Conservation (phyloP, 1,140 invertebrate genomes). For the Eriocheir sinensis region DNA sequence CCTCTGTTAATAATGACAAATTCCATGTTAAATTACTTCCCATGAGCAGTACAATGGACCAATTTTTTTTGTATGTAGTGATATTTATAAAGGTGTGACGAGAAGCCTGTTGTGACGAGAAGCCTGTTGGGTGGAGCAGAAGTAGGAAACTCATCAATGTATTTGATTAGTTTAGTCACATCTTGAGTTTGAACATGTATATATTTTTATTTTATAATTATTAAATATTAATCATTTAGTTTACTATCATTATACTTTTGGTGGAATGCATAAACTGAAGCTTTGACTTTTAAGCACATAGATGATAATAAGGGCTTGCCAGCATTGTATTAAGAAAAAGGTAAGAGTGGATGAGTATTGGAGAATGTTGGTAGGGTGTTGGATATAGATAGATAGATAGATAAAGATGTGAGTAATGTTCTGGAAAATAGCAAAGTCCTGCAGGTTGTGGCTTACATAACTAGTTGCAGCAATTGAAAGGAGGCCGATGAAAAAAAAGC, state of each 20-base stretch:
- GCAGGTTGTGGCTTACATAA: no score
- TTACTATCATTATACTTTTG: constrained; percentile 5
- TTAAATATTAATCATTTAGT: not conserved
- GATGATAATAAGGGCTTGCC: no score
- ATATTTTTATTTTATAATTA: constrained; percentile 18
- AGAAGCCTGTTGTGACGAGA: not conserved
- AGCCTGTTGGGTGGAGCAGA: not conserved
- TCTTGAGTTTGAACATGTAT: not conserved
- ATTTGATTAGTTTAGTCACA: not conserved
- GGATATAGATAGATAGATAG: no score
- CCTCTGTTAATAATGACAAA: not conserved
- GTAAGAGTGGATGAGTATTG: no score
- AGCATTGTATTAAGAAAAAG: no score
- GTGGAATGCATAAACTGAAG: no score
- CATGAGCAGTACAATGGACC: constrained; percentile 12
- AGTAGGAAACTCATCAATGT: not conserved
- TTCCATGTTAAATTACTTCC: not conserved
- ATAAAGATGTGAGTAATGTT: no score
- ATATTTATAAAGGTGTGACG: not conserved
- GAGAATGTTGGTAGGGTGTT: no score
- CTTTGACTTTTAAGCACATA: no score
- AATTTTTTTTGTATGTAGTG: not conserved
- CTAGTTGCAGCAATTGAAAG: no score
- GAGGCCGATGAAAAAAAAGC: constrained; percentile 36
- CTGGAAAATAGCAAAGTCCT: no score